Evolutionary conservation across 1,140 invertebrate genomes (phyloP).

Genomic region (Heterodera schachtii): DNA sequence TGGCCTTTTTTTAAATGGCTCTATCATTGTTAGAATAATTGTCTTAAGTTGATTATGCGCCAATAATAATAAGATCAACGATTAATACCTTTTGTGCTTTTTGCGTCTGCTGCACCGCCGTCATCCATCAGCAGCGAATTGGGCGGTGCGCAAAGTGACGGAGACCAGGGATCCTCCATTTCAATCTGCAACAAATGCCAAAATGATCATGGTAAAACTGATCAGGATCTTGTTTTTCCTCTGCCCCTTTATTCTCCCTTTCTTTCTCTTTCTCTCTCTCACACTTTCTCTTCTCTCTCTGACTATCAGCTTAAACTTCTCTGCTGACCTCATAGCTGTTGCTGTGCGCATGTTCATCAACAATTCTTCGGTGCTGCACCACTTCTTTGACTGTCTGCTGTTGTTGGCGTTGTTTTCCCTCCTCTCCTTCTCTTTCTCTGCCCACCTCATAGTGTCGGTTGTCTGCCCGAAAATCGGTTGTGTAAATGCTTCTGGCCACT

Average conservation of each 20-base stretch:
- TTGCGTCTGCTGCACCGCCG: constrained; percentile 13
- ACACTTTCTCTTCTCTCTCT: too few relatives aligned
- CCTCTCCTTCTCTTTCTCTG: background rate
- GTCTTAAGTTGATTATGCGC: too few relatives aligned
- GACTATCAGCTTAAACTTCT: too few relatives aligned
- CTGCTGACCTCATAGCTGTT: constrained; percentile 13
- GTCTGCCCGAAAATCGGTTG: constrained; percentile 1
- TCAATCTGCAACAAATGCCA: constrained; percentile 38
- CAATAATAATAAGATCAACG: too few relatives aligned
- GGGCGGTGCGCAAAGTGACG: constrained; percentile 25
- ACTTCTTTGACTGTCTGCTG: background rate
- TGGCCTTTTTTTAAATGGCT: too few relatives aligned
- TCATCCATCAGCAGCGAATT: background rate
- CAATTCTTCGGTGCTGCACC: background rate
- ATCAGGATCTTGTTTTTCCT: too few relatives aligned
- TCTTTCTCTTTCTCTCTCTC: too few relatives aligned
- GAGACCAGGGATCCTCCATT: constrained; percentile 58
- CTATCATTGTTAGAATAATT: too few relatives aligned
- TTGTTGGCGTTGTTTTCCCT: background rate
- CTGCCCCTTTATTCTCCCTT: too few relatives aligned
- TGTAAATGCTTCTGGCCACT: constrained; percentile 23
- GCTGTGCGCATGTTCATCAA: background rate
- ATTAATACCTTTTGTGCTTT: constrained; percentile 12
- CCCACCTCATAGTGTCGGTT: background rate
- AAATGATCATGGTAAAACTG: background rate